Base-by-base conservation (phyloP, 1,140 invertebrate genomes). In the Drosophila sturtevanti region DNA sequence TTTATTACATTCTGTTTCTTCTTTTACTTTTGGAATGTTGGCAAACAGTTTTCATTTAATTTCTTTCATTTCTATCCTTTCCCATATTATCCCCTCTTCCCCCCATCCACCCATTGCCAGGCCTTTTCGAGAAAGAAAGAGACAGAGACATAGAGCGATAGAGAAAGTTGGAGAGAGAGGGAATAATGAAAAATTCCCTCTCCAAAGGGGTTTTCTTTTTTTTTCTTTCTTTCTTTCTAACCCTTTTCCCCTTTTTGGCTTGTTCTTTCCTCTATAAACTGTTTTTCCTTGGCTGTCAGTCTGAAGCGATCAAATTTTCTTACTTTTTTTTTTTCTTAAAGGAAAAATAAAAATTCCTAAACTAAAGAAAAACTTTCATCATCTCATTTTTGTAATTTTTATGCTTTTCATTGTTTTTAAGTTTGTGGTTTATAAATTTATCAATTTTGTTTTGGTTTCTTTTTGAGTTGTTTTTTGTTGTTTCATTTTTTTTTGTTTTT, bases 261-360 rank as follows among this genome's bases (percentile, higher is more conserved):
- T 21, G 9, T 18, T 35, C 22, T 24, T 4, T 24, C 22, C 4
- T 24, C 2, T 4, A 24, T 16, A 24, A 24, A 68, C 41, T 48
- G 67, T 81, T 86, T 31, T 70, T 63, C 64, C 54, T 81, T 81
- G 41, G 21, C 68, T 75, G 67, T 86, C 79, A 86, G 81, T 86
- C 79, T 79, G 87, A 86, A 85, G 63, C 70, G 75, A 75, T 87
- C 75, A 81, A 72, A 21, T 6, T 31, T 31, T 31, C 4, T 31
- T 31, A n/a, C n/a, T n/a, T n/a, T n/a, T n/a, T n/a, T 41, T 41
- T 41, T 12, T 41, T 41, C n/a, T n/a, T 77, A 37, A 70, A 77
- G 68, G 63, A 55, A 67, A 62, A 63, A 75, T 5, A 60, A 44
- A 63, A 56, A 80, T 41, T 41, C 16, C 41, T 44, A 44, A 61